These are phyloP conservation scores for Vanessa atalanta DNA, from an alignment of 1,140 invertebrate species.

Conservation along the genomic window DNA sequence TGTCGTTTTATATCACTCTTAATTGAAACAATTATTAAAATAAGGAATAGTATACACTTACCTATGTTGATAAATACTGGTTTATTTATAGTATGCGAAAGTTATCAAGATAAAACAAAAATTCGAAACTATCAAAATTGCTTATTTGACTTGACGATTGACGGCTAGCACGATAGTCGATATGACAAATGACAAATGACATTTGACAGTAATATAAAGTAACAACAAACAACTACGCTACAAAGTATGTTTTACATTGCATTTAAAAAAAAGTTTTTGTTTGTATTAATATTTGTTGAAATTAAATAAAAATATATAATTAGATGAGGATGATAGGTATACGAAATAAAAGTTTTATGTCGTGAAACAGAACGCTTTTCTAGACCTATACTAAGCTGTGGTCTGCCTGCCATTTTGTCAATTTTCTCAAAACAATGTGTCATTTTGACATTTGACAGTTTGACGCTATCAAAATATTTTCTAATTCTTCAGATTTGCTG, in stretches of 20 bases:
- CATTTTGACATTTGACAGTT: slow-evolving; percentile 13
- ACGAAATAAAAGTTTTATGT: too few relatives aligned
- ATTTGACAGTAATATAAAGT: slow-evolving; percentile 10
- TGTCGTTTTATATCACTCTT: not conserved
- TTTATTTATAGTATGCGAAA: slow-evolving; percentile 19
- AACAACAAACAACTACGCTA: not conserved
- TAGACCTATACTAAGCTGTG: too few relatives aligned
- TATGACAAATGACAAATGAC: slow-evolving; percentile 17
- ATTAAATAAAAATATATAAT: too few relatives aligned
- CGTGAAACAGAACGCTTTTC: too few relatives aligned
- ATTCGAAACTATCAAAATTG: slow-evolving; percentile 23
- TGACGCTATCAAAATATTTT: slow-evolving; percentile 3
- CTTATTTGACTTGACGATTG: slow-evolving; percentile 14
- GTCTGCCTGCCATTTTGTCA: too few relatives aligned
- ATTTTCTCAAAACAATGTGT: too few relatives aligned
- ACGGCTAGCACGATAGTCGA: slow-evolving; percentile 1
- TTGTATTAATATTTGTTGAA: too few relatives aligned
- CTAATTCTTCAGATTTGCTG: not conserved
- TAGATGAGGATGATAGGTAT: not conserved
- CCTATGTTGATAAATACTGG: slow-evolving; percentile 20
- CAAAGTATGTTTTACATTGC: too few relatives aligned
- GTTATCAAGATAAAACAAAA: slow-evolving; percentile 19
- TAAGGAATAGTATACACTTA: not conserved
- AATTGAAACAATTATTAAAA: slow-evolving; percentile 1
- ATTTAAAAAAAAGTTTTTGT: too few relatives aligned